Conservation (phyloP, 2,113 vertebrate species). For the Salvator merianae region DNA sequence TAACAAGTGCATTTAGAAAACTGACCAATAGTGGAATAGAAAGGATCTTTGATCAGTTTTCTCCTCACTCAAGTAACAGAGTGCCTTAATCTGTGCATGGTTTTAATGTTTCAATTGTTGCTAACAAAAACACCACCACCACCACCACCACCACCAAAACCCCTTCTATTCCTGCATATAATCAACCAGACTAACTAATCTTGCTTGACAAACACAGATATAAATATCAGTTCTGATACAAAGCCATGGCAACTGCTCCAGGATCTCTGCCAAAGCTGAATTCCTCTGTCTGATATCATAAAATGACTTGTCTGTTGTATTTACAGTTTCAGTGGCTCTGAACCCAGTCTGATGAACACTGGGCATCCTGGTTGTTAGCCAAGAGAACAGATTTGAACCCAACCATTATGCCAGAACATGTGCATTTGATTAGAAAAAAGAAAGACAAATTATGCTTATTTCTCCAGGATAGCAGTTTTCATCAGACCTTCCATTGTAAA, state of each 20-base stretch:
- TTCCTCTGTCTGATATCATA: slow-evolving; percentile 74
- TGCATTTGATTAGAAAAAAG: slow-evolving; percentile 67
- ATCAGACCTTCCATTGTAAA: slow-evolving; percentile 57
- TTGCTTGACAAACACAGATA: slow-evolving; percentile 74
- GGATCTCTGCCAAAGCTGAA: slow-evolving; percentile 74
- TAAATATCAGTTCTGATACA: slow-evolving; percentile 63
- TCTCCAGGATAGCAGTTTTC: slow-evolving; percentile 54
- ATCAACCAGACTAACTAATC: slow-evolving; percentile 77
- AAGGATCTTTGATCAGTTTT: too few relatives aligned
- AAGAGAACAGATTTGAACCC: slow-evolving; percentile 70
- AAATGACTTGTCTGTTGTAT: slow-evolving; percentile 75
- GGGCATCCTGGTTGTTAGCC: slow-evolving; percentile 63
- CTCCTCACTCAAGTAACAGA: neutral
- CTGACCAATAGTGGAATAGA: neutral
- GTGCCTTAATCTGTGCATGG: slow-evolving; percentile 34
- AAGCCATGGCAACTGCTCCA: slow-evolving; percentile 70
- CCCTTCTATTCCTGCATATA: slow-evolving; percentile 64
- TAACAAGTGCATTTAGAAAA: slow-evolving; percentile 15
- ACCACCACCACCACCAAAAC: slow-evolving; percentile 3
- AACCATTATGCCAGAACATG: slow-evolving; percentile 65
- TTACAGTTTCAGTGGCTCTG: slow-evolving; percentile 74
- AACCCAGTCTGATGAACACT: slow-evolving; percentile 58
- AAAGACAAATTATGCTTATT: slow-evolving; percentile 60
- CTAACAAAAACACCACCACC: slow-evolving; percentile 44
- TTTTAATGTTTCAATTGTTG: slow-evolving; percentile 43